Evolutionary conservation across 1,140 invertebrate genomes (phyloP).

Genomic region (Halictus rubicundus): DNA sequence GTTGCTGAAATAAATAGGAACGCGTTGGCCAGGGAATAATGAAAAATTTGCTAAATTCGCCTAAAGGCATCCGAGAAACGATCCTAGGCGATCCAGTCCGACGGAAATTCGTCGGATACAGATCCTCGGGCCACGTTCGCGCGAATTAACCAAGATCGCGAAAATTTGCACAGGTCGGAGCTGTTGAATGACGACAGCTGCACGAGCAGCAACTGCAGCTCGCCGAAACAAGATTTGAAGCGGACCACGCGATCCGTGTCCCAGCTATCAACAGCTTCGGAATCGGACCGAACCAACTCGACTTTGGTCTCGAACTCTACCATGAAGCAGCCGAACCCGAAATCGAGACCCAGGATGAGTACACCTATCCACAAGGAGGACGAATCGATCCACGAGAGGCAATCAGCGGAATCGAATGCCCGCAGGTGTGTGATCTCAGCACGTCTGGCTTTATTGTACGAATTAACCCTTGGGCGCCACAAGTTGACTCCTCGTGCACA

Average conservation of each 20-base stretch:
- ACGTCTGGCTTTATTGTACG: neutral
- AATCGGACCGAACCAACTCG: constrained; percentile 4
- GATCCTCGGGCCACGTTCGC: too few relatives aligned
- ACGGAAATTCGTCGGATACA: too few relatives aligned
- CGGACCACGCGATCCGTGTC: constrained; percentile 26
- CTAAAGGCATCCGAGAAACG: too few relatives aligned
- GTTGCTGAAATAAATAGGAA: too few relatives aligned
- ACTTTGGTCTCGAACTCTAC: neutral
- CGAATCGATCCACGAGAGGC: neutral
- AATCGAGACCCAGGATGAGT: neutral
- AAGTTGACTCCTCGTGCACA: neutral
- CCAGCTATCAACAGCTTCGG: constrained; percentile 56
- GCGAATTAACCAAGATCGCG: constrained; percentile 10
- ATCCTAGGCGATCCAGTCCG: too few relatives aligned
- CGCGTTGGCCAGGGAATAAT: too few relatives aligned
- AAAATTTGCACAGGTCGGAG: constrained; percentile 7
- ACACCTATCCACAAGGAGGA: neutral
- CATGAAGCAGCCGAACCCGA: neutral
- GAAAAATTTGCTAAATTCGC: too few relatives aligned
- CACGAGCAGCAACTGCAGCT: constrained; percentile 56
- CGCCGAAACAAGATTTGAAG: constrained; percentile 55
- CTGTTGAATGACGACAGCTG: constrained; percentile 62
- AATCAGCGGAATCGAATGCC: neutral
- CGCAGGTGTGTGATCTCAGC: neutral
- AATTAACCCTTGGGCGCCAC: neutral